Base-by-base conservation (phyloP, 37 sponge, comb jelly and placozoan genomes). In the Spongilla lacustris region DNA sequence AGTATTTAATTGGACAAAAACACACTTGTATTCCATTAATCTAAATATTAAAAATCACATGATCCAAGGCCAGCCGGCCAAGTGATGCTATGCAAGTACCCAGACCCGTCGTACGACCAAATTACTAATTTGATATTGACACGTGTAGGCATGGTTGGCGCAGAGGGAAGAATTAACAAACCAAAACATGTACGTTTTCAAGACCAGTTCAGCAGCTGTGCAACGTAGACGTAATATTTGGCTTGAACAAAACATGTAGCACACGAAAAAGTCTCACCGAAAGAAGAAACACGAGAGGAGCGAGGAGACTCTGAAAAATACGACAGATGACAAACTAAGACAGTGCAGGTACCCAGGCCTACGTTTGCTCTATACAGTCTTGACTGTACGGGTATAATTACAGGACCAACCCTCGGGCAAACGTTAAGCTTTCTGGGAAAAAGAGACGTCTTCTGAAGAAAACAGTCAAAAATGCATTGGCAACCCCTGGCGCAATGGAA, bases 381-480 rank as follows among this genome's bases (percentile, higher is more conserved):
- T 9, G 6, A 3, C 6, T 41, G 6, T 6, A 41, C 41, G 41
- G 66, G 79, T 26, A 1, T 29, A 6, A 41, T 72, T 72, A 21
- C 19, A 32, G 31, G 73, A 72, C 73, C 58, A 90, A 90, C 67
- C 90, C 90, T 25, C 83, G 85, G 68, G 90, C 90, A 2, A 90
- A 90, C 75, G 90, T 90, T 34, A 80, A 58, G 4, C 46, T 90
- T 0, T 90, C 90, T 25, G 86, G 86, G 29, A 90, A 90, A 81
- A 90, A 90, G 76, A 90, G 73, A 72, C 73, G 81, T 68, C n/a
- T 75, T 29, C 36, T 90, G 32, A 33, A 68, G 19, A 90, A 70
- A 48, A 82, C 58, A 58, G 58, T 58, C 58, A 17, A 17, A 8
- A 58, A 58, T 1, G 58, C 58, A 17, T 17, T 58, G 58, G 58